phyloP scores from a whole-genome alignment of 2,113 vertebrate species.

The Corythoichthys haematopterus region DNA sequence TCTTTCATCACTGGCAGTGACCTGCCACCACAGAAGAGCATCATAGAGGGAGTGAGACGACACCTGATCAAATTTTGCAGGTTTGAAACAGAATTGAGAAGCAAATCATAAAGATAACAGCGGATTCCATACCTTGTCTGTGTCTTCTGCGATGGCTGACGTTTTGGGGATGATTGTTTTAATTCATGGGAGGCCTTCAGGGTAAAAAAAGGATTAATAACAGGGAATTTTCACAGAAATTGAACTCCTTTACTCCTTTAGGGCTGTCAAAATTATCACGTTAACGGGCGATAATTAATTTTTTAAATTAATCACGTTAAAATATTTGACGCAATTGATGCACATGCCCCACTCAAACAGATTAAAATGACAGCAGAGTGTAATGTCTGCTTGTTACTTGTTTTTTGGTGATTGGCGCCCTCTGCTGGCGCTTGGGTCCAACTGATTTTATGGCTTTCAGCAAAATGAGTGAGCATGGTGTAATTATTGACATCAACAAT shows the following conservation, averaged over 20 bases:
- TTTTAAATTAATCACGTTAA: no score
- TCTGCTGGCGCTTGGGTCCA: no score
- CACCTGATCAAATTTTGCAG: not conserved
- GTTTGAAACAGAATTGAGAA: not conserved
- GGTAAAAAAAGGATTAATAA: constrained; percentile 3
- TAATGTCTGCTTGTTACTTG: no score
- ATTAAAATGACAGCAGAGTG: no score
- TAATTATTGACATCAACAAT: no score
- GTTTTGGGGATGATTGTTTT: constrained; percentile 30
- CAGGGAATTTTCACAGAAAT: not conserved
- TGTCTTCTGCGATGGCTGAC: constrained; percentile 43
- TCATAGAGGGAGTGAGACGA: not conserved
- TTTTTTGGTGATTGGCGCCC: no score
- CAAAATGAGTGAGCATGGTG: no score
- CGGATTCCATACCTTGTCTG: constrained; percentile 43
- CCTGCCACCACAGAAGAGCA: constrained; percentile 23
- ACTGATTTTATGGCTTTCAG: no score
- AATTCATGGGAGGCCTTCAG: constrained; percentile 51
- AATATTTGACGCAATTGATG: no score
- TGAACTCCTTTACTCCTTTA: not conserved
- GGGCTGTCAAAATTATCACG: no score
- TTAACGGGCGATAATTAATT: no score
- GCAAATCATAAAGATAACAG: not conserved
- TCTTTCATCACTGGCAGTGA: constrained; percentile 28
- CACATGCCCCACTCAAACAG: no score